Conservation (phyloP, 1,140 invertebrate genomes). For the Aradophagus sp. region DNA sequence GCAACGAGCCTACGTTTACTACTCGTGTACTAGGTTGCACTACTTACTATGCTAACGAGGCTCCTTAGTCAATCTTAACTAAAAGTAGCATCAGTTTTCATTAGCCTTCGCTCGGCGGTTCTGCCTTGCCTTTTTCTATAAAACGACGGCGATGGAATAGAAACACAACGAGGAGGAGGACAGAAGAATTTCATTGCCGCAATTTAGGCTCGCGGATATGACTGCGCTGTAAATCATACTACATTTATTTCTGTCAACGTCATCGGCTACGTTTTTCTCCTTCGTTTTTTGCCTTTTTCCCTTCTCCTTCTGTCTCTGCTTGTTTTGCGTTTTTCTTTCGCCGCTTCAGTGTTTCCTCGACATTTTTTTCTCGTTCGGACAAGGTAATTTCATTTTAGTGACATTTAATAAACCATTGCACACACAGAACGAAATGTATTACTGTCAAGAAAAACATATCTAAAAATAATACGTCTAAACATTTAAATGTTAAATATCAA, state of each 20-base stretch:
- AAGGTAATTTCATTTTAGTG: no score
- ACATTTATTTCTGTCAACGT: conserved; percentile 44
- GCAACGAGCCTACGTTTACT: conserved; percentile 58
- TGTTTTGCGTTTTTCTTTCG: no score
- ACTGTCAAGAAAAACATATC: no score
- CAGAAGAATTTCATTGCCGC: conserved; percentile 31
- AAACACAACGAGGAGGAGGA: no score
- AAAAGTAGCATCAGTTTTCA: conserved; percentile 59
- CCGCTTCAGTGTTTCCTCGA: no score
- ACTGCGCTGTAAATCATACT: conserved; percentile 32
- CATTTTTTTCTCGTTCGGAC: no score
- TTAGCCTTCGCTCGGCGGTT: conserved; percentile 50
- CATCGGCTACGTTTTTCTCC: conserved; percentile 24
- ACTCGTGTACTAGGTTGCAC: conserved; percentile 51
- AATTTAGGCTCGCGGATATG: conserved; percentile 38
- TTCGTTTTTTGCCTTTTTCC: conserved; percentile 11
- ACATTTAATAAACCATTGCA: no score
- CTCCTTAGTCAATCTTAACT: conserved; percentile 57
- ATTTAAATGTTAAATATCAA: no score
- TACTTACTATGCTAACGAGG: conserved; percentile 57
- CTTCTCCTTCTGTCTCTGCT: background rate
- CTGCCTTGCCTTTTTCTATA: conserved; percentile 36
- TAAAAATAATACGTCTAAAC: no score
- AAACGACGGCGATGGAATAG: no score
- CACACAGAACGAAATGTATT: no score